Conservation (phyloP, 2,797 vertebrate species). For the Ispidina picta region DNA sequence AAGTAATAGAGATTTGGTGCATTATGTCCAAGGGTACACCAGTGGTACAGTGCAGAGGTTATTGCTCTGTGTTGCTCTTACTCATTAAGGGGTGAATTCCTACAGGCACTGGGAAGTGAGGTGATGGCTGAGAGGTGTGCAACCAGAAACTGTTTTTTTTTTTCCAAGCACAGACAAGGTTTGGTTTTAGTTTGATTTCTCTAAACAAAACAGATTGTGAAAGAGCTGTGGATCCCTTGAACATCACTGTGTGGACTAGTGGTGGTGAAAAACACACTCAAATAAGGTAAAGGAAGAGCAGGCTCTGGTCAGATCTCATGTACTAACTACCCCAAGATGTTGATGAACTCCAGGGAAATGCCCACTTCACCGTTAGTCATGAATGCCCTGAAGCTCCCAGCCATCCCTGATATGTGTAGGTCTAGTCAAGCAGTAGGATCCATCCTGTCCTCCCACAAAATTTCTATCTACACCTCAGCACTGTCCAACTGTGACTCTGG, state of each 20-base stretch:
- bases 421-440: neutral
- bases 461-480: neutral
- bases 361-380: neutral
- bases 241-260: neutral
- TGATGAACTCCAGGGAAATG: neutral
- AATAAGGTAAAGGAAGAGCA: neutral
- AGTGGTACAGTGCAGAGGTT: neutral
- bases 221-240: neutral
- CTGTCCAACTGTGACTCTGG: fast-evolving
- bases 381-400: neutral
- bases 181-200: neutral
- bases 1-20: neutral
- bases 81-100: neutral
- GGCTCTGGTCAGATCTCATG: neutral
- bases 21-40: fast-evolving
- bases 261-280: neutral
- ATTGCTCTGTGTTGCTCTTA: too few relatives aligned
- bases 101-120: neutral
- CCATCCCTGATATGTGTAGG: neutral
- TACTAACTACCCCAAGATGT: neutral
- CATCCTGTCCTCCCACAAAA: neutral
- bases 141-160: neutral
- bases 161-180: neutral
- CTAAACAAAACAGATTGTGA: neutral
- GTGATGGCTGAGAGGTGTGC: neutral